phyloP scores from a whole-genome alignment of 1,140 invertebrate genomes.

The Penaeus indicus region DNA sequence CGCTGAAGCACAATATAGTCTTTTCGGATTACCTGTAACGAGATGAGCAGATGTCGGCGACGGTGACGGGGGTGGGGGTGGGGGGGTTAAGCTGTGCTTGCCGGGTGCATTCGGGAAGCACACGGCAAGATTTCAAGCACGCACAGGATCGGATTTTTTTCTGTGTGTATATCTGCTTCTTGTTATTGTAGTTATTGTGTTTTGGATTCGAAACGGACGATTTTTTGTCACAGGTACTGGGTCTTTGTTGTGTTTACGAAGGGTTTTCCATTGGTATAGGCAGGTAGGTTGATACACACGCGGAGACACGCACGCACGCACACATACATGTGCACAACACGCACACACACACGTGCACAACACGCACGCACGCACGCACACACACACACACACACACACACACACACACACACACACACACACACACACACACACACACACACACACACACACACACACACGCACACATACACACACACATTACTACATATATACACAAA shows the following conservation, averaged over 20 bases:
- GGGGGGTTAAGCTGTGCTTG: background rate
- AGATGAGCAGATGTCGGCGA: background rate
- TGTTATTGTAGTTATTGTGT: no score
- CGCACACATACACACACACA: background rate
- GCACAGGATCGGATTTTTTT: no score
- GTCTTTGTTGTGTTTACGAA: background rate
- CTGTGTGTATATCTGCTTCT: no score
- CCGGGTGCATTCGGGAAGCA: no score
- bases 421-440: constrained; percentile 16
- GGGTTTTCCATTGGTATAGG: no score
- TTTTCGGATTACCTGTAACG: background rate
- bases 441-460: constrained; percentile 2
- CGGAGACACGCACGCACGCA: background rate
- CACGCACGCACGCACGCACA: background rate
- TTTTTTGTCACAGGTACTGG: no score
- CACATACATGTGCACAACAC: background rate
- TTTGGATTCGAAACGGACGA: no score
- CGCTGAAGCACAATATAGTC: background rate
- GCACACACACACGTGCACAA: background rate
- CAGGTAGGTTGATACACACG: no score
- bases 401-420: constrained; percentile 6
- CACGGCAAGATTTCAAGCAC: no score
- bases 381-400: constrained; percentile 11
- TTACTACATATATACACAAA: no score
- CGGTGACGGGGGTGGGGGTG: background rate